A percentile compares a stretch with the other conserved stretches of the same genome.
Evolutionary conservation across 1,140 invertebrate species (phyloP).

Genomic region (Belonocnema kinseyi): DNA sequence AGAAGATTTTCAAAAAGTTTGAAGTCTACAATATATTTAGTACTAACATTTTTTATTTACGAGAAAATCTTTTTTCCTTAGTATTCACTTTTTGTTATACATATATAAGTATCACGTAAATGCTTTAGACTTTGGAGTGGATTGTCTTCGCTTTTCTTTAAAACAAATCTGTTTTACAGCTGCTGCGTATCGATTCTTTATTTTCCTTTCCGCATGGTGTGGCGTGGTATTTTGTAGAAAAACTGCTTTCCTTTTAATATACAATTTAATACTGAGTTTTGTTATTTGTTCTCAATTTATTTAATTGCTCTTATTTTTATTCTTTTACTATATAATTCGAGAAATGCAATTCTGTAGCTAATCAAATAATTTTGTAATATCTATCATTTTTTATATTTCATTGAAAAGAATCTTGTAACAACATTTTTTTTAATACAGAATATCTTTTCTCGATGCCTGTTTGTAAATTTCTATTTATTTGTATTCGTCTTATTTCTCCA

Average conservation of each 20-base stretch:
- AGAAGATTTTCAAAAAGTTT: neutral
- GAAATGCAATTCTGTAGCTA: neutral
- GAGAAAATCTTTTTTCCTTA: too few species aligned
- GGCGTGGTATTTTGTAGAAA: neutral
- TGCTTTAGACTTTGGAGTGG: too few species aligned
- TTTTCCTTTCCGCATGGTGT: neutral
- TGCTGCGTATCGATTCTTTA: neutral
- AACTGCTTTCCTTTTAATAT: neutral
- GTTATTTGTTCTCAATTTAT: neutral
- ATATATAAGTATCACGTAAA: too few species aligned
- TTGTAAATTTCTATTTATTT: constrained; percentile 43
- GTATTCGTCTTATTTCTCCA: constrained; percentile 64
- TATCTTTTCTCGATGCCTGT: neutral
- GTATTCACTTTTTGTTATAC: too few species aligned
- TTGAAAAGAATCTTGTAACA: too few species aligned
- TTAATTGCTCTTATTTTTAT: neutral
- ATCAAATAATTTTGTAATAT: too few species aligned
- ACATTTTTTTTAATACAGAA: neutral
- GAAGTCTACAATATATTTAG: too few species aligned
- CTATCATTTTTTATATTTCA: too few species aligned
- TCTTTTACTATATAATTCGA: neutral
- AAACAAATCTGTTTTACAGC: neutral
- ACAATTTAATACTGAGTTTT: neutral
- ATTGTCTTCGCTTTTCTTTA: too few species aligned
- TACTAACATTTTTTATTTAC: too few species aligned